Evolutionary conservation across 30 jellyfish, hydroid and myxozoan species (phyloP), one percentile per base, ranked within the genome.

Genomic region (Morbakka virulenta): DNA sequence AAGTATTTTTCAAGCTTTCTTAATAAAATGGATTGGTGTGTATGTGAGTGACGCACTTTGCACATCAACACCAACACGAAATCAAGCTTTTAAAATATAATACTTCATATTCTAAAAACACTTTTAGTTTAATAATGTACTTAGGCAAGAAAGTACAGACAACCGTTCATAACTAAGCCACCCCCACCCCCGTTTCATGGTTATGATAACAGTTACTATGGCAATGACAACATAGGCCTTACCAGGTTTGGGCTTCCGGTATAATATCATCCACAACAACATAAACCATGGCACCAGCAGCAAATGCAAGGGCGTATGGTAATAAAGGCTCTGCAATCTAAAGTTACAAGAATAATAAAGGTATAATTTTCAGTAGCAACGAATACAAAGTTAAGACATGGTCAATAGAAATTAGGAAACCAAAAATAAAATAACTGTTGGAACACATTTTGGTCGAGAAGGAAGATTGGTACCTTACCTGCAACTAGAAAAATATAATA

Each of bases 241-340:
- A 89, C 97, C 89, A 82, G 79, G 79, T 80, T 28, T 89, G 93
- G 1, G 95, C 97, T 52, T 89, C 97, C 2, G 97, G 97, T 13
- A 89, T 89, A 27, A 89, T 89, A 52, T 89, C 97, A 78, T 89
- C 95, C 0, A 89, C 94, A 31, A 89, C 97, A 20, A 89, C 97
- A 69, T 89, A 89, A 48, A 89, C 69, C 97, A 89, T 89, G 13
- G 97, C 97, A 9, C 97, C 97, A 29, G 97, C 97, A 1, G 97
- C 97, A 78, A 89, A 89, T 14, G 97, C 91, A 41, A 89, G 74
- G 3, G 97, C 95, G 35, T 89, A 89, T 17, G 97, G 97, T 0
- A 89, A 74, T 26, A 89, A 30, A 24, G 97, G 97, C 33, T 89
- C 95, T 4, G 97, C 97, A 27, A 89, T 67, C 97, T 89, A 50